These are phyloP conservation scores for Enteromius viviparus DNA, from an alignment of 2,797 vertebrate species.

Conservation along the genomic window DNA sequence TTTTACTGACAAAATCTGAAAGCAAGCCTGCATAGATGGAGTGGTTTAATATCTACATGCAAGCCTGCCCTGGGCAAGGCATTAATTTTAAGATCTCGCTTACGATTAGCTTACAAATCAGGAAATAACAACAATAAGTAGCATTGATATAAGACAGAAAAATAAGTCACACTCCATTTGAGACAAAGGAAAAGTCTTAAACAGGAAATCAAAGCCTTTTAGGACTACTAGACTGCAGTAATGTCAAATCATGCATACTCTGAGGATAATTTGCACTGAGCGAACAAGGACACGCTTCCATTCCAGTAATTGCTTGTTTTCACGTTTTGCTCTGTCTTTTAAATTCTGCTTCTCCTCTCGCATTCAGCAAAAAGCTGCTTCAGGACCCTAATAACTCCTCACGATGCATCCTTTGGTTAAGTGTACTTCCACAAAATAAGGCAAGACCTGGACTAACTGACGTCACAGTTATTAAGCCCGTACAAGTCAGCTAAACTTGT, in stretches of 20 bases:
- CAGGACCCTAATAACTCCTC: background rate
- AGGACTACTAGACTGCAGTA: constrained; percentile 14
- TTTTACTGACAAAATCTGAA: background rate
- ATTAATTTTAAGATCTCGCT: constrained; percentile 26
- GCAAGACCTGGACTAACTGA: background rate
- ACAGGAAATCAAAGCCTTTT: constrained; percentile 41
- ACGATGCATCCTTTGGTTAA: background rate
- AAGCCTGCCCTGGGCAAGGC: background rate
- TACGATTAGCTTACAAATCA: constrained; percentile 31
- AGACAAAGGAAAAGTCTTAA: constrained; percentile 29
- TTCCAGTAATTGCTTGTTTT: constrained; percentile 45
- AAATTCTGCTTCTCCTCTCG: background rate
- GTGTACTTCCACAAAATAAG: background rate
- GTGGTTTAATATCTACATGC: constrained; percentile 8
- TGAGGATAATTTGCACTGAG: constrained; percentile 41
- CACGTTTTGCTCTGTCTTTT: constrained; percentile 1
- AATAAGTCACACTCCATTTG: constrained; percentile 3
- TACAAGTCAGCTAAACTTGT: constrained; percentile 18
- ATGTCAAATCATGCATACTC: constrained; percentile 32
- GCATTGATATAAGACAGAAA: constrained; percentile 40
- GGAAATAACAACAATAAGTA: constrained; percentile 42
- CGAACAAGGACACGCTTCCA: constrained; percentile 16
- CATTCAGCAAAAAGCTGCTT: constrained; percentile 12
- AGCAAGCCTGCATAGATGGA: background rate
- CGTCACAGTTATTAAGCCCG: constrained; percentile 6